phyloP scores from a whole-genome alignment of 2,888 invertebrate genomes.

The Blastobasis lacticolella region DNA sequence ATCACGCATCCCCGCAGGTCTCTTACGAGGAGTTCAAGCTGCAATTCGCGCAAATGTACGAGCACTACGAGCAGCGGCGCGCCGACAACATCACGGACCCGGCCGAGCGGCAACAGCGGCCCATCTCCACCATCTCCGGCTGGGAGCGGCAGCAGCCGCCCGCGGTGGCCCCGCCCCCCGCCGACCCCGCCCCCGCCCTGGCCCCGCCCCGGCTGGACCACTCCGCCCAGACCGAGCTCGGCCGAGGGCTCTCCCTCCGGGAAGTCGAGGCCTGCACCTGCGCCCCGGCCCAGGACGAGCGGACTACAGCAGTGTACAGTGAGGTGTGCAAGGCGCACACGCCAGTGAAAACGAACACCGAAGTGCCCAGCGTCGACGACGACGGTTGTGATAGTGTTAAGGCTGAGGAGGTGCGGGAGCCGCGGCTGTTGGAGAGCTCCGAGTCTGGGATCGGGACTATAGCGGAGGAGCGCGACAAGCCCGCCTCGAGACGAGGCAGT shows the following conservation, averaged over 20 bases:
- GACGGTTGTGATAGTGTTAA: conserved; percentile 56
- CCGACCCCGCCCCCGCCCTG: conserved; percentile 30
- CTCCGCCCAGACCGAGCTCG: conserved; percentile 65
- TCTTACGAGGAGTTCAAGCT: conserved; percentile 98
- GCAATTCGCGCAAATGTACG: conserved; percentile 98
- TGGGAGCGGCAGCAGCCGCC: conserved; percentile 22
- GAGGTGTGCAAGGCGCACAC: conserved; percentile 78
- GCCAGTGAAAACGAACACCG: conserved; percentile 47
- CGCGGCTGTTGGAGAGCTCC: conserved; percentile 47
- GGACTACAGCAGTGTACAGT: conserved; percentile 65
- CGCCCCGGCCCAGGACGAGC: conserved; percentile 20
- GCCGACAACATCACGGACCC: conserved; percentile 97
- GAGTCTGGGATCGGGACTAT: conserved; percentile 56
- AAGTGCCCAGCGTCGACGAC: conserved; percentile 31
- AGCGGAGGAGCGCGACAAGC: conserved; percentile 48
- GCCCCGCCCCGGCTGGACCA: conserved; percentile 49
- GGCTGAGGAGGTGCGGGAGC: conserved; percentile 47
- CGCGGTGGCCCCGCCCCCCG: conserved; percentile 15
- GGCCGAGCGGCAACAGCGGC: conserved; percentile 91
- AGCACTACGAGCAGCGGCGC: conserved; percentile 94
- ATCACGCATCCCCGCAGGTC: conserved; percentile 73
- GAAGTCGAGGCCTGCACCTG: conserved; percentile 62
- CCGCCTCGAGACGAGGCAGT: conserved; percentile 57
- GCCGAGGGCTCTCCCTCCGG: conserved; percentile 54
- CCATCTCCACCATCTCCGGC: conserved; percentile 97